These are phyloP conservation scores for Achroia grisella DNA, from an alignment of 1,140 invertebrate species.

Conservation along the genomic window DNA sequence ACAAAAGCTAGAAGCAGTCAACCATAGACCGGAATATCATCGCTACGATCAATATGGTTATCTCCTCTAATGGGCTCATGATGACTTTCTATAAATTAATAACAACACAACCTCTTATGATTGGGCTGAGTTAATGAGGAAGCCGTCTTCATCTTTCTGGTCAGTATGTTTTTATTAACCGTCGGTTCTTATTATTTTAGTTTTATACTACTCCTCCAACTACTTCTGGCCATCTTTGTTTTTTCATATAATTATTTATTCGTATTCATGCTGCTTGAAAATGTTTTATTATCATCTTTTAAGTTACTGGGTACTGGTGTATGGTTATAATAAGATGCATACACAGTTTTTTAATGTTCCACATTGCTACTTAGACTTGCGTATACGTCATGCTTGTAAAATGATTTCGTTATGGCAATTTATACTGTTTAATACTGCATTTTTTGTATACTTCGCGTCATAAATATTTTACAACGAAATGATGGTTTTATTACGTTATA, in stretches of 20 bases:
- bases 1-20: slow-evolving; percentile 35
- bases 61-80: slow-evolving; percentile 57
- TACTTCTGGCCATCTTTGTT: no score
- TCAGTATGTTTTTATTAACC: slow-evolving; percentile 35
- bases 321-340: no score
- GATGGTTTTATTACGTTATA: slow-evolving; percentile 29
- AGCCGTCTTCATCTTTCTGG: slow-evolving; percentile 48
- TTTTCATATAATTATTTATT: no score
- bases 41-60: slow-evolving; percentile 61
- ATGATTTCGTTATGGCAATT: slow-evolving; percentile 22
- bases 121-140: slow-evolving; percentile 59
- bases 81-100: slow-evolving; percentile 72
- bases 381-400: slow-evolving; percentile 18
- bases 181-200: slow-evolving; percentile 4
- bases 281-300: no score
- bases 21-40: slow-evolving; percentile 38
- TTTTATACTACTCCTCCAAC: neutral
- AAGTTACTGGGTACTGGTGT: no score
- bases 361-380: neutral
- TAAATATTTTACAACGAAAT: slow-evolving; percentile 38
- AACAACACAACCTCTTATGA: slow-evolving; percentile 53
- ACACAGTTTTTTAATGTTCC: neutral
- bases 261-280: no score
- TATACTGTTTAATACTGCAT: slow-evolving; percentile 21
- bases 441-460: slow-evolving; percentile 15